These are phyloP conservation scores for Dysmachus trigonus DNA, from an alignment of 2,888 invertebrate genomes.

Conservation along the genomic window DNA sequence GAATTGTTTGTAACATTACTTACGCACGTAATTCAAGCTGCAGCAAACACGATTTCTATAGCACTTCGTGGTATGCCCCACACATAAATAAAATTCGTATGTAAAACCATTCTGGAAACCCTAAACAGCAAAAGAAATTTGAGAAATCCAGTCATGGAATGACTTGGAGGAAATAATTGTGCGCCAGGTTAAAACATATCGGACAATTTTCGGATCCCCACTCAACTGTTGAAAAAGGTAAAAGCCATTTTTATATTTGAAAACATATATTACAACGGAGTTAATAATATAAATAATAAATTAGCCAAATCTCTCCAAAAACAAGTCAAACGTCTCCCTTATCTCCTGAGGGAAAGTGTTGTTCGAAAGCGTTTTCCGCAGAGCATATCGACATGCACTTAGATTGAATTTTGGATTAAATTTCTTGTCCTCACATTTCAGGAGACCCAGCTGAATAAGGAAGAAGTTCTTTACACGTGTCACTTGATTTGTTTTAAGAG, in stretches of 20 bases:
- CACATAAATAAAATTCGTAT: too few species aligned
- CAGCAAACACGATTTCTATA: too few species aligned
- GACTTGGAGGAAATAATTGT: too few species aligned
- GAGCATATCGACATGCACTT: slow-evolving; percentile 60
- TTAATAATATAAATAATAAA: background rate
- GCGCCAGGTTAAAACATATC: too few species aligned
- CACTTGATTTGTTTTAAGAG: slow-evolving; percentile 58
- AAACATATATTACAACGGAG: background rate
- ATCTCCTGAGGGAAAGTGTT: slow-evolving; percentile 58
- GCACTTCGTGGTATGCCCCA: too few species aligned
- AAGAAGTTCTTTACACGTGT: slow-evolving; percentile 61
- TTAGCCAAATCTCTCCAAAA: slow-evolving; percentile 56
- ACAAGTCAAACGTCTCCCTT: slow-evolving; percentile 59
- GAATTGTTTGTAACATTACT: too few species aligned
- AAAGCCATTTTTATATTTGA: background rate
- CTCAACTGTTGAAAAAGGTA: background rate
- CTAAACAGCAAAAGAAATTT: too few species aligned
- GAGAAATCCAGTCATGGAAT: too few species aligned
- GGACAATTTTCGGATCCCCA: too few species aligned
- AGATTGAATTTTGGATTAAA: slow-evolving; percentile 60
- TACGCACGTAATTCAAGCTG: too few species aligned
- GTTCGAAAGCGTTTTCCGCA: slow-evolving; percentile 57
- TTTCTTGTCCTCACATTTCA: slow-evolving; percentile 59
- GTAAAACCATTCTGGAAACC: too few species aligned
- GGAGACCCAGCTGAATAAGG: slow-evolving; percentile 60